Conservation (phyloP, 1,140 invertebrate species). For the Piezodorus guildinii region DNA sequence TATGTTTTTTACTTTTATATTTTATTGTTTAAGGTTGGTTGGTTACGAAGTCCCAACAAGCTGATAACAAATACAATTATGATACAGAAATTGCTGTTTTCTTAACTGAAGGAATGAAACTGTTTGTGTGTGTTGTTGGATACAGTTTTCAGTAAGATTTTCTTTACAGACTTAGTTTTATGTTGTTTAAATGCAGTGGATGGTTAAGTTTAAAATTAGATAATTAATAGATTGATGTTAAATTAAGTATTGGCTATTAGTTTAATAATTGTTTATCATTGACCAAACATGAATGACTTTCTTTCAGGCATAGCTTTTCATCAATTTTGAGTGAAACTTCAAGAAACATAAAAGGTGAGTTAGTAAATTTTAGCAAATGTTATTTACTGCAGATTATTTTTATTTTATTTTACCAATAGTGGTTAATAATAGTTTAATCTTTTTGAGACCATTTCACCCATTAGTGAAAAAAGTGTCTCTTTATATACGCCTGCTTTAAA, state of each 20-base stretch:
- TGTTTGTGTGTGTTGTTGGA: conserved; percentile 54
- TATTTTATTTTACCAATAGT: too few species aligned
- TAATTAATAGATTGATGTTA: too few species aligned
- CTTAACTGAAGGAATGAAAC: conserved; percentile 76
- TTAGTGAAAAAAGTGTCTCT: too few species aligned
- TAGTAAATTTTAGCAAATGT: too few species aligned
- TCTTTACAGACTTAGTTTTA: not conserved
- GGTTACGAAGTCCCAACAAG: conserved; percentile 75
- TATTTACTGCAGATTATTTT: too few species aligned
- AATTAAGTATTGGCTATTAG: too few species aligned
- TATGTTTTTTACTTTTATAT: not conserved
- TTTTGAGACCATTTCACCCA: too few species aligned
- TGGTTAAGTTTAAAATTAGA: not conserved
- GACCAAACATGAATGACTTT: not conserved
- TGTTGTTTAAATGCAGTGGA: too few species aligned
- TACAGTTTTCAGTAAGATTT: conserved; percentile 59
- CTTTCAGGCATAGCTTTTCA: not conserved
- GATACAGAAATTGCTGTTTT: conserved; percentile 80
- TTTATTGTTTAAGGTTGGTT: conserved; percentile 57
- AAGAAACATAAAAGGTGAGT: not conserved
- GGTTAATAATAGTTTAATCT: too few species aligned
- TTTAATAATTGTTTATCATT: too few species aligned
- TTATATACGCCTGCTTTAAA: too few species aligned
- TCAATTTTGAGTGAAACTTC: not conserved
- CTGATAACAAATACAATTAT: conserved; percentile 69